A percentile compares a stretch with the other conserved stretches of the same genome.
These are phyloP conservation scores for Drosophila virilis DNA, from an alignment of 1,140 invertebrate species.

Conservation along the genomic window DNA sequence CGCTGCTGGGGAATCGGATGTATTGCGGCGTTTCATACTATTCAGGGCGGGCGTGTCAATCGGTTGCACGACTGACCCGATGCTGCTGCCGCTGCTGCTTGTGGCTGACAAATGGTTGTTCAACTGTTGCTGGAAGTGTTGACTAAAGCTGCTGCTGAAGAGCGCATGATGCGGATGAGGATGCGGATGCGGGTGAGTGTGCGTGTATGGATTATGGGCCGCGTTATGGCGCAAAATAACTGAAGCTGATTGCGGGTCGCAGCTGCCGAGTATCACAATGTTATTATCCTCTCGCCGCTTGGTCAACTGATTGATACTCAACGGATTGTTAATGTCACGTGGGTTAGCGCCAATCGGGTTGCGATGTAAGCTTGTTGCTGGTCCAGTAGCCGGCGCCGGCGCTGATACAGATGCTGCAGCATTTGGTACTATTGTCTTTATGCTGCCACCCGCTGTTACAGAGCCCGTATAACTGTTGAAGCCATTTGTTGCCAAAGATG, in stretches of 20 bases:
- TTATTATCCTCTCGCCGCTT: conserved; percentile 79
- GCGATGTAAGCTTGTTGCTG: conserved; percentile 44
- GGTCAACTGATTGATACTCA: conserved; percentile 94
- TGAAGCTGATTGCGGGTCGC: neutral
- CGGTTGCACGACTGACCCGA: conserved; percentile 14
- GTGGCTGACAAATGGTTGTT: conserved; percentile 51
- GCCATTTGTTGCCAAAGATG: conserved; percentile 38
- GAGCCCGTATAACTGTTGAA: conserved; percentile 22
- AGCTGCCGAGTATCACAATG: conserved; percentile 20
- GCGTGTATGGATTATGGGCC: conserved; percentile 3
- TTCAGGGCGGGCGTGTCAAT: conserved; percentile 32
- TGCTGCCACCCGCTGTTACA: conserved; percentile 7
- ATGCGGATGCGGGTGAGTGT: conserved; percentile 19
- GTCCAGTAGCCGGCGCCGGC: neutral
- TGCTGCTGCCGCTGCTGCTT: conserved; percentile 7
- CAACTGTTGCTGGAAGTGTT: conserved; percentile 74
- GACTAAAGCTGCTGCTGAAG: conserved; percentile 59
- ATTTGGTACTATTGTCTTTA: neutral
- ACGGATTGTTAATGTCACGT: conserved; percentile 94
- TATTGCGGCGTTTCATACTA: conserved; percentile 45
- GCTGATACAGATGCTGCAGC: neutral
- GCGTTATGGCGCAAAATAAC: conserved; percentile 11
- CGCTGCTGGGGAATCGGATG: conserved; percentile 42
- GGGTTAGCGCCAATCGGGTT: conserved; percentile 95
- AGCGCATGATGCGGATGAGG: conserved; percentile 50